Evolutionary conservation across 2,113 vertebrate species (phyloP).

Genomic region (Pterocles gutturalis): DNA sequence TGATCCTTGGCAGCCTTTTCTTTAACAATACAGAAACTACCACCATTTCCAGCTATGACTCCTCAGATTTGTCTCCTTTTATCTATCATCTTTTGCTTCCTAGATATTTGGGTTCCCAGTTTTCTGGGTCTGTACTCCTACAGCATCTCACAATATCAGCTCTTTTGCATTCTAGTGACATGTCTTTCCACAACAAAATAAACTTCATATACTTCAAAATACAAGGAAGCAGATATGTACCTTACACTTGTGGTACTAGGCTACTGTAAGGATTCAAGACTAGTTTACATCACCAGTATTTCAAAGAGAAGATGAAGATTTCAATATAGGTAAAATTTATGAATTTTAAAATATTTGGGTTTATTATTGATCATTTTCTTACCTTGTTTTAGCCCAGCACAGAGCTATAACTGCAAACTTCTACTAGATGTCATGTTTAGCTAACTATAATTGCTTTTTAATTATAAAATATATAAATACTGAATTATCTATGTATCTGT

Average conservation of each 20-base stretch:
- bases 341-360: neutral
- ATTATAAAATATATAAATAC: neutral
- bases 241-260: neutral
- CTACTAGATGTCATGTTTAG: neutral
- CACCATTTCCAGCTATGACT: neutral
- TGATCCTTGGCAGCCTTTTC: neutral
- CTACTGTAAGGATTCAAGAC: neutral
- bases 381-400: neutral
- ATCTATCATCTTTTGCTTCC: neutral
- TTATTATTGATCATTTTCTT: neutral
- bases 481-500: neutral
- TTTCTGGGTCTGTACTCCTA: neutral
- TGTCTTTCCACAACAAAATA: neutral
- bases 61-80: neutral
- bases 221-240: neutral
- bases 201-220: neutral
- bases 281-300: neutral
- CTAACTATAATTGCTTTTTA: neutral
- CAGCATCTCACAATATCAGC: neutral
- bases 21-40: neutral
- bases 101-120: neutral
- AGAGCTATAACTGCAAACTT: neutral
- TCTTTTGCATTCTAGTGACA: neutral
- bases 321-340: neutral
- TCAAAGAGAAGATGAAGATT: neutral